Percentiles rank a stretch among this genome's conserved stretches.
phyloP scores from a whole-genome alignment of 2,113 vertebrate genomes.

The Kobus ellipsiprymnus region DNA sequence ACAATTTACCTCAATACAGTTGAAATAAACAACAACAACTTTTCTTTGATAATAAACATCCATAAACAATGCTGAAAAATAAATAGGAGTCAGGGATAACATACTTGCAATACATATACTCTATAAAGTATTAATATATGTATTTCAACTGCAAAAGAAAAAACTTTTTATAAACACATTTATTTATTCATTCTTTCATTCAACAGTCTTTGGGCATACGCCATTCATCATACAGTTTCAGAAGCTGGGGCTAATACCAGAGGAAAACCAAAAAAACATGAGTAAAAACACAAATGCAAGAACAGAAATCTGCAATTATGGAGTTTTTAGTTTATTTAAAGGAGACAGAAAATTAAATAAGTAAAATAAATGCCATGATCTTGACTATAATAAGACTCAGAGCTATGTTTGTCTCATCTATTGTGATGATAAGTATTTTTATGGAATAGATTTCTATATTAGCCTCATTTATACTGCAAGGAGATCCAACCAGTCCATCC shows the following conservation, averaged over 20 bases:
- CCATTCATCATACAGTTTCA: not conserved
- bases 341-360: not conserved
- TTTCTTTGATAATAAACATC: not conserved
- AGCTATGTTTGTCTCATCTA: not conserved
- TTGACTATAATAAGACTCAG: not conserved
- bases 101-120: not conserved
- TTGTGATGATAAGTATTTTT: not conserved
- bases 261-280: not conserved
- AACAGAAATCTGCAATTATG: not conserved
- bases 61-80: not conserved
- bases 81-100: not conserved
- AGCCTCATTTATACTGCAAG: not conserved
- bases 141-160: not conserved
- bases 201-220: not conserved
- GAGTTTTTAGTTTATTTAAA: not conserved
- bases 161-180: not conserved
- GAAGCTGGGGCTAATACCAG: not conserved
- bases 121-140: not conserved
- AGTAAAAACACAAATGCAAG: not conserved
- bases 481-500: too few relatives aligned
- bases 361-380: not conserved
- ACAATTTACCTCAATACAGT: not conserved
- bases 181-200: not conserved
- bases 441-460: not conserved
- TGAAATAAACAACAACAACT: not conserved